Conservation (phyloP, 2,888 invertebrate genomes). For the Andrena trimmerana region DNA sequence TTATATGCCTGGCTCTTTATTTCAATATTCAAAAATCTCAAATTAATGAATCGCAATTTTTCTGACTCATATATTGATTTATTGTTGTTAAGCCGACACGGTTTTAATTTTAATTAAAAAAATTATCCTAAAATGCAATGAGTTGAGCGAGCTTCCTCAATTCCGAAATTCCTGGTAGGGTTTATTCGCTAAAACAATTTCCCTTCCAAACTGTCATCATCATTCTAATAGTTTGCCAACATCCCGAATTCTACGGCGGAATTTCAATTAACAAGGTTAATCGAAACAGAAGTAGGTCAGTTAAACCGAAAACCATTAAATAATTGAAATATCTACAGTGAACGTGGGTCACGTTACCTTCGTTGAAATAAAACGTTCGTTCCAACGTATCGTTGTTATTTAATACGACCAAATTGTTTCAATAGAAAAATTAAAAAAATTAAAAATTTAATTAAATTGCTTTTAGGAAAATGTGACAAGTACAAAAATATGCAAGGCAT, state of each 20-base stretch:
- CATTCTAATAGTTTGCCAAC: constrained; percentile 29
- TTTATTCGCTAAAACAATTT: constrained; percentile 31
- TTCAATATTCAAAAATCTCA: too few species aligned
- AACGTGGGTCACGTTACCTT: neutral
- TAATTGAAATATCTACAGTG: constrained; percentile 33
- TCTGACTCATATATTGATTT: too few species aligned
- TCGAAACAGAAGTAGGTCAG: constrained; percentile 41
- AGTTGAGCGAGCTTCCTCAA: neutral
- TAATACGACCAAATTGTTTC: neutral
- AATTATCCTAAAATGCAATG: neutral
- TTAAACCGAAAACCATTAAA: constrained; percentile 27
- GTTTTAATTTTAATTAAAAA: neutral
- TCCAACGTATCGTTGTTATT: neutral
- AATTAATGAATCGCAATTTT: too few species aligned
- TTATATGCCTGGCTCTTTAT: too few species aligned
- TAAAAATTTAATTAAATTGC: neutral
- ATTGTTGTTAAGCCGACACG: too few species aligned
- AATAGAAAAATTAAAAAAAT: neutral
- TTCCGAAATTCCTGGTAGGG: constrained; percentile 15
- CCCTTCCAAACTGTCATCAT: constrained; percentile 25
- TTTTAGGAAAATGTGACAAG: neutral
- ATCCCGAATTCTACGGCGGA: constrained; percentile 30
- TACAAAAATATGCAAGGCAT: neutral
- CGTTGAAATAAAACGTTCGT: neutral
- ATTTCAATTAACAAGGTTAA: constrained; percentile 51